These are phyloP conservation scores for Malurus melanocephalus DNA, from an alignment of 2,113 vertebrate species.

Conservation along the genomic window DNA sequence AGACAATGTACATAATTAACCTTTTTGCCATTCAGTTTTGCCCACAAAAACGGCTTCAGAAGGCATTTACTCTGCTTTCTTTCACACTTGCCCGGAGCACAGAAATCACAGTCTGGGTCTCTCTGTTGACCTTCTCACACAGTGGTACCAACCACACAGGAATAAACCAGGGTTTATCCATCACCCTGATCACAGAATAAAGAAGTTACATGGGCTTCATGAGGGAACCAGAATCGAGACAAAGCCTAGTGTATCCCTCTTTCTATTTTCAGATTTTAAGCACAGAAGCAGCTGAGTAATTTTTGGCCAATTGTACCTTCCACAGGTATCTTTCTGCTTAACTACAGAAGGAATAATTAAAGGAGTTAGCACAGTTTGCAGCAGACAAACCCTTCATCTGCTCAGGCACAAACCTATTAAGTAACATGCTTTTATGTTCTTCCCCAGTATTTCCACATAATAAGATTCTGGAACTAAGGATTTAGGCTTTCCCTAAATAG, in stretches of 20 bases:
- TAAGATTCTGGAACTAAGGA: neutral
- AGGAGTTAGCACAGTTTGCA: neutral
- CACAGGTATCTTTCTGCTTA: neutral
- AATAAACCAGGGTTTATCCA: neutral
- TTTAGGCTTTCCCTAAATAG: neutral
- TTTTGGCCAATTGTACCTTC: neutral
- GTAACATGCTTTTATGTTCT: neutral
- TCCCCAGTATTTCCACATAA: neutral
- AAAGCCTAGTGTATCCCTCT: neutral
- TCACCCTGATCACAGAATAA: neutral
- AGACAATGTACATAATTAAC: constrained; percentile 45
- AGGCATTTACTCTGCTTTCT: neutral
- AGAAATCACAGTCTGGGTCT: neutral
- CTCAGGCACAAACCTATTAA: neutral
- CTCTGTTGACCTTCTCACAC: neutral
- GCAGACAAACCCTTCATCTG: neutral
- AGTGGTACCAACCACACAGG: neutral
- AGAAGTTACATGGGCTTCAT: neutral
- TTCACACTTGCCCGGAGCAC: neutral
- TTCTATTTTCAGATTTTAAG: neutral
- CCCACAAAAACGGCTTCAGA: neutral
- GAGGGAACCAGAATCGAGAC: neutral
- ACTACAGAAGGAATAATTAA: no score
- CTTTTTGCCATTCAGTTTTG: constrained; percentile 12
- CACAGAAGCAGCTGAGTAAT: neutral